Percentiles rank a stretch among this genome's conserved stretches.
phyloP scores from a whole-genome alignment of 2,797 vertebrate species.

The Mormyrus hasselquistii region DNA sequence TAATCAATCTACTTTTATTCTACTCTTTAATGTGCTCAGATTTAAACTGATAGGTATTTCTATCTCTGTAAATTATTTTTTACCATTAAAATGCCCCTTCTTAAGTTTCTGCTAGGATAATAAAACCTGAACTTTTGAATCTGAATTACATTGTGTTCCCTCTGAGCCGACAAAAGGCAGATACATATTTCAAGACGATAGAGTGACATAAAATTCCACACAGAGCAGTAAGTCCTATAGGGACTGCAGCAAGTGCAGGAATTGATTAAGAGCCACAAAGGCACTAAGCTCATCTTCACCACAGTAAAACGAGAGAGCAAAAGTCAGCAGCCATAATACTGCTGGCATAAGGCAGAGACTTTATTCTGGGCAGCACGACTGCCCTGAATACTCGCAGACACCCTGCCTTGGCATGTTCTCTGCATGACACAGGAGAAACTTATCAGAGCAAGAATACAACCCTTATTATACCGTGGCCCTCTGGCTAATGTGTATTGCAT shows the following conservation, averaged over 20 bases:
- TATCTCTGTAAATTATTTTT: neutral
- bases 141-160: neutral
- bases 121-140: neutral
- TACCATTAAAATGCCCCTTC: neutral
- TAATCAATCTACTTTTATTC: neutral
- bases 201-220: neutral
- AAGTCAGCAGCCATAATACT: neutral
- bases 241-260: neutral
- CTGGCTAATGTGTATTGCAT: neutral
- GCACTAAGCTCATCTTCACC: neutral
- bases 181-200: neutral
- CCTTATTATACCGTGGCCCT: neutral
- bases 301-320: neutral
- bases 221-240: neutral
- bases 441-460: neutral
- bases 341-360: neutral
- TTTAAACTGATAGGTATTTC: neutral
- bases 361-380: neutral
- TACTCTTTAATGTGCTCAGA: neutral
- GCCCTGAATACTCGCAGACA: neutral
- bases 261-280: neutral
- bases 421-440: neutral
- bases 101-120: neutral
- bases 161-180: neutral
- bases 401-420: neutral